Evolutionary conservation across 2,797 vertebrate species (phyloP).

Genomic region (Gymnocypris eckloni): DNA sequence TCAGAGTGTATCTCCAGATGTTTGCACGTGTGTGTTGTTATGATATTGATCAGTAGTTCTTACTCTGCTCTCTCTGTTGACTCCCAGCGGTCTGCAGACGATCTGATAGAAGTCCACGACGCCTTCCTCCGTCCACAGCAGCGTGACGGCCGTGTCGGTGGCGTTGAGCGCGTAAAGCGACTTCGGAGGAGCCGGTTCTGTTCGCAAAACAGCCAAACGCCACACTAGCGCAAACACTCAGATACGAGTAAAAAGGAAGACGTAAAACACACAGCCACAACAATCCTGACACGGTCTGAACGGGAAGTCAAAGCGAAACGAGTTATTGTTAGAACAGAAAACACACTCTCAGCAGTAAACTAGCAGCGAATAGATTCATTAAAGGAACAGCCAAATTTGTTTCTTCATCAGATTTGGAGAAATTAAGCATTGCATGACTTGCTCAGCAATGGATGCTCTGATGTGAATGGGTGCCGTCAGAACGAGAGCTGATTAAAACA

Average conservation of each 20-base stretch:
- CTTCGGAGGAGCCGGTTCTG: constrained; percentile 93
- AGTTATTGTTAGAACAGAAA: constrained; percentile 3
- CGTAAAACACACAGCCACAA: not conserved
- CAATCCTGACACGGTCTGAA: not conserved
- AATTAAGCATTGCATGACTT: no score
- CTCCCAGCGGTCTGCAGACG: constrained; percentile 78
- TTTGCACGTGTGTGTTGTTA: not conserved
- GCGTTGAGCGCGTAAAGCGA: constrained; percentile 91
- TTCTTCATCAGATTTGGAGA: no score
- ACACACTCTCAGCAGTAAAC: not conserved
- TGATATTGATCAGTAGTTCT: not conserved
- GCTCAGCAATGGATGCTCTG: no score
- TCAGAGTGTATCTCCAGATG: not conserved
- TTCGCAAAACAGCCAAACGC: not conserved
- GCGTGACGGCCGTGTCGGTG: constrained; percentile 89
- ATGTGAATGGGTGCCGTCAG: no score
- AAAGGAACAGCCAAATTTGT: no score
- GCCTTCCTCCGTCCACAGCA: constrained; percentile 95
- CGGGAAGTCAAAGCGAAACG: constrained; percentile 1
- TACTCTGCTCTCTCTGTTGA: constrained; percentile 75
- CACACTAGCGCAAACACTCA: constrained; percentile 11
- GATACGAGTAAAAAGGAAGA: not conserved
- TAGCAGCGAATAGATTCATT: not conserved
- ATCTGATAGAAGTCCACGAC: constrained; percentile 93
- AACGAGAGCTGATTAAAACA: no score